phyloP scores from a whole-genome alignment of 2,797 vertebrate species.

The Anguilla pacifica region DNA sequence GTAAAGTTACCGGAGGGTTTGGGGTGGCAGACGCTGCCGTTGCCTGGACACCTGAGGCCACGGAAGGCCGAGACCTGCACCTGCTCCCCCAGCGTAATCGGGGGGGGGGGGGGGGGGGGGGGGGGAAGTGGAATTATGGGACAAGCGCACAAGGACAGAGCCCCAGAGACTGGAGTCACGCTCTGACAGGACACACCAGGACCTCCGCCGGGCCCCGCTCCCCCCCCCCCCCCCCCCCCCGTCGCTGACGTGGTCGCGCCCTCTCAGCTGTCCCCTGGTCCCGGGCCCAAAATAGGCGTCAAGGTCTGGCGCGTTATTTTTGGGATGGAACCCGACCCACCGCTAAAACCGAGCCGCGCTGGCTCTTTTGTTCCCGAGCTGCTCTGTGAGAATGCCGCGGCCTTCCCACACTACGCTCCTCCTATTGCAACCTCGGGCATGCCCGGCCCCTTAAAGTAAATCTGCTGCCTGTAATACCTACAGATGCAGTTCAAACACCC shows the following conservation, averaged over 20 bases:
- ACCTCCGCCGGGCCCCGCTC: not conserved
- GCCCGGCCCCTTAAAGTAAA: not conserved
- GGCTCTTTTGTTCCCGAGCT: conserved; percentile 9
- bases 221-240: too few relatives aligned
- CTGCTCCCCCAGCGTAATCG: not conserved
- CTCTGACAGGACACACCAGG: too few relatives aligned
- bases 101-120: too few relatives aligned
- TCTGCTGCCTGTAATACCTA: too few relatives aligned
- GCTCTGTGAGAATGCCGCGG: not conserved
- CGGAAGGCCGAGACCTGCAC: not conserved
- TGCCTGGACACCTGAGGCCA: too few relatives aligned
- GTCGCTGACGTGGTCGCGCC: not conserved
- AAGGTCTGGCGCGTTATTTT: conserved; percentile 38
- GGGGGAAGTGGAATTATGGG: not conserved
- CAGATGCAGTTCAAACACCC: not conserved
- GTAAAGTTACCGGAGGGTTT: not conserved
- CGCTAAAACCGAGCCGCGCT: not conserved
- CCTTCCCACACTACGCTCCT: not conserved
- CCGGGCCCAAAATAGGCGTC: conserved; percentile 47
- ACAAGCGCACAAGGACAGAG: not conserved
- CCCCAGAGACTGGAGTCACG: not conserved
- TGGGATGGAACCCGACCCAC: conserved; percentile 21
- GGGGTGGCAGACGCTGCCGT: too few relatives aligned
- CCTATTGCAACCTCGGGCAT: too few relatives aligned
- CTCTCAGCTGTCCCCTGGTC: conserved; percentile 44